A percentile compares a stretch with the other conserved stretches of the same genome.
Conservation (phyloP, 92 coral and sea anemone genomes). For the Actinernus sp. region DNA sequence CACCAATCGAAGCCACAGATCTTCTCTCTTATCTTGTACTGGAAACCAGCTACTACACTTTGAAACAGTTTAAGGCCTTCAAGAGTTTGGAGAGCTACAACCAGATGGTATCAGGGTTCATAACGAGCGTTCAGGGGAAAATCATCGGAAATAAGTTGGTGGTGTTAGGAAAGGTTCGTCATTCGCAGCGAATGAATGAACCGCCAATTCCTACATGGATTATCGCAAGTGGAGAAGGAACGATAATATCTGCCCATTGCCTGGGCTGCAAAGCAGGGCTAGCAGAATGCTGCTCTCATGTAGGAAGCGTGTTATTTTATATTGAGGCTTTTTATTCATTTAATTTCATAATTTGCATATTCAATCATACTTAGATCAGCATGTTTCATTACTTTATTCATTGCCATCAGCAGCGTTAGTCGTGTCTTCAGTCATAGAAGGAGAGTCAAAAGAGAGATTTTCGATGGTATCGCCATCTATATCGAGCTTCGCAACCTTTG, state of each 20-base stretch:
- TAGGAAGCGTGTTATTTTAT: constrained; percentile 58
- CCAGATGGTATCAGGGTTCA: no score
- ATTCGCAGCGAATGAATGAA: constrained; percentile 65
- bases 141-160: constrained; percentile 22
- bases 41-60: no score
- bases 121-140: constrained; percentile 48
- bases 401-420: constrained; percentile 6
- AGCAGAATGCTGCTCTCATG: constrained; percentile 65
- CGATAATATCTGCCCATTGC: constrained; percentile 37
- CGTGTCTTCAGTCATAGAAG: constrained; percentile 10
- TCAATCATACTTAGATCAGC: no score
- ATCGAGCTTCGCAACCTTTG: constrained; percentile 22
- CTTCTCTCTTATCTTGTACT: no score
- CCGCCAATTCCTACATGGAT: constrained; percentile 50
- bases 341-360: no score
- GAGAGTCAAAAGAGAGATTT: constrained; percentile 17
- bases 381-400: no score
- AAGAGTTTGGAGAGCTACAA: no score
- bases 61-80: no score
- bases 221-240: constrained; percentile 47
- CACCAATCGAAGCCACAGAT: no score
- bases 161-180: constrained; percentile 36
- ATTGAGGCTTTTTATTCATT: no score
- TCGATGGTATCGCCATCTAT: constrained; percentile 14
- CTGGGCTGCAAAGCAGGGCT: constrained; percentile 69